Conservation (phyloP, 30 jellyfish, hydroid and myxozoan species). For the Aurelia sp. region DNA sequence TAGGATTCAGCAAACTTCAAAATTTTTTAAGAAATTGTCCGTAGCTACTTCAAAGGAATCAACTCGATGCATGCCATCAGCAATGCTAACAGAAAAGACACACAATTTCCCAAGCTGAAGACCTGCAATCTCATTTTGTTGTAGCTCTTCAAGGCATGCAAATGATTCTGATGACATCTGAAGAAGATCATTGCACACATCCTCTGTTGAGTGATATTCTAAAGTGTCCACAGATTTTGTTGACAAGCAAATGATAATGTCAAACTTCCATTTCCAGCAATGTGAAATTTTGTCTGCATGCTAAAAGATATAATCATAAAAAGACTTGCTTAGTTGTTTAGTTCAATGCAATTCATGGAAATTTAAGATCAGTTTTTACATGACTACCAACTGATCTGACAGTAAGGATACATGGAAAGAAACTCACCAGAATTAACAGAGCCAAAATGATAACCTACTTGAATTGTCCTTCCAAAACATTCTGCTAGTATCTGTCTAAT, state of each 20-base stretch:
- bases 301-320: neutral
- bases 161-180: slow-evolving; percentile 33
- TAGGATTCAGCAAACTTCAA: neutral
- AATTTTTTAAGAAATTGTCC: slow-evolving; percentile 41
- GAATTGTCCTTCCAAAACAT: too few relatives aligned
- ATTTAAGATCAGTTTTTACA: too few relatives aligned
- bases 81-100: slow-evolving; percentile 21
- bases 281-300: neutral
- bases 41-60: slow-evolving; percentile 38
- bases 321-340: neutral
- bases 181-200: slow-evolving; percentile 38
- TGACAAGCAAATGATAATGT: neutral
- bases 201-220: slow-evolving; percentile 9
- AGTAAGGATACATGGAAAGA: too few relatives aligned
- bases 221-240: neutral
- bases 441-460: too few relatives aligned
- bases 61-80: neutral
- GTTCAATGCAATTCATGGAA: too few relatives aligned
- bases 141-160: neutral
- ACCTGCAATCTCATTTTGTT: neutral
- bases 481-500: too few relatives aligned
- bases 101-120: slow-evolving; percentile 15
- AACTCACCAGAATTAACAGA: too few relatives aligned
- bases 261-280: slow-evolving; percentile 55
- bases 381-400: too few relatives aligned